A percentile compares a stretch with the other conserved stretches of the same genome.
These are phyloP conservation scores for Chrysoperla carnea DNA, from an alignment of 1,140 invertebrate species.

Conservation along the genomic window DNA sequence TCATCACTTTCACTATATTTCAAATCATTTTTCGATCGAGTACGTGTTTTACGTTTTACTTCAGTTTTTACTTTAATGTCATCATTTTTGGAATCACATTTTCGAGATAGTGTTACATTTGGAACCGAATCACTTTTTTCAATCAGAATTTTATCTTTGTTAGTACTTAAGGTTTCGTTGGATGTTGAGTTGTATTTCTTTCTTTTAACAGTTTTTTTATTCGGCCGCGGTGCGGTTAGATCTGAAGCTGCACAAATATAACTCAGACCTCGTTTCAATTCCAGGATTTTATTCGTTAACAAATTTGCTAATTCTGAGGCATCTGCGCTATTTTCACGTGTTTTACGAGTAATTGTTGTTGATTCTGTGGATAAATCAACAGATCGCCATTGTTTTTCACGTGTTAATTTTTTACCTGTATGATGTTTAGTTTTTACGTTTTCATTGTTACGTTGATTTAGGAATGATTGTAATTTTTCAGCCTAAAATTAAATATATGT, in stretches of 20 bases:
- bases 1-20: background rate
- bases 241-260: conserved; percentile 20
- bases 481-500: conserved; percentile 14
- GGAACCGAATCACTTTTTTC: background rate
- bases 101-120: background rate
- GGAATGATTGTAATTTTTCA: conserved; percentile 16
- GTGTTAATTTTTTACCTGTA: too few relatives aligned
- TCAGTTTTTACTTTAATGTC: background rate
- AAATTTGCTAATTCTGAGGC: background rate
- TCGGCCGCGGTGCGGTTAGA: conserved; percentile 2
- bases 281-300: conserved; percentile 20
- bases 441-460: background rate
- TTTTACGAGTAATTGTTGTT: too few relatives aligned
- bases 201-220: background rate
- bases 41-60: background rate
- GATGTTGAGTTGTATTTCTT: background rate
- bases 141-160: too few relatives aligned
- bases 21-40: background rate
- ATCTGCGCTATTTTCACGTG: background rate
- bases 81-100: background rate
- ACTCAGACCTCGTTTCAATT: conserved; percentile 19
- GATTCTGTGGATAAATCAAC: too few relatives aligned
- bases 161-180: too few relatives aligned
- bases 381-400: too few relatives aligned
- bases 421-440: too few relatives aligned